Base-by-base conservation (phyloP, 1,140 invertebrate species). In the Pogonomyrmex californicus region DNA sequence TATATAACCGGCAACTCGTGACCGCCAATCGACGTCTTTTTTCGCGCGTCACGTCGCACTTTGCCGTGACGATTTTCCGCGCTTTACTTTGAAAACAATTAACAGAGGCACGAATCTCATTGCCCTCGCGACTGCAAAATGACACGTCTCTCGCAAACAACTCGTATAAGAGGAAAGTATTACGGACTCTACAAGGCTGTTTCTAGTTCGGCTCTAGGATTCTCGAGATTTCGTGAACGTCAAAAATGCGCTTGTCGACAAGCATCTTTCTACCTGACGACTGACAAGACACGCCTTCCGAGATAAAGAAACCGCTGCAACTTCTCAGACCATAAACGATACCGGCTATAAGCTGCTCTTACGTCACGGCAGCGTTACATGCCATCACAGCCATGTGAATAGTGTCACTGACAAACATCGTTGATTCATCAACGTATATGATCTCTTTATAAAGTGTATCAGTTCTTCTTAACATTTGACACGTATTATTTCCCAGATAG, bases 1-100 rank as follows among this genome's bases (percentile, higher is more conserved):
- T 77, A 60, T 70, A 56, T 66, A 85, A 77, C 62, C 10, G 10
- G 23, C 14, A 12, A 14, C 63, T 81, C 77, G 77, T 54, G 77
- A 56, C 51, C 12, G n/a, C 30, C 54, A 86, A 73, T 83, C 79
- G 41, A 60, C 66, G 68, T n/a, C 79, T 83, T 60, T 60, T 83
- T 75, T 30, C 79, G 54, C 79, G 30, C 79, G 54, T 71, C 79
- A 17, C 79, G 54, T 71, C 66, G 65, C 38, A 17, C 65, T 44
- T 17, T 10, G 9, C 10, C 30, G 54, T 38, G 41, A 4, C 51
- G 30, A 58, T 75, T 75, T 82, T 83, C 33, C 68, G 9, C 54
- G 66, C n/a, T 14, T 60, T 41, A 23, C n/a, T 62, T 30, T 60
- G 36, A 44, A 49, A 83, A 23, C n/a, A 12, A 60, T 14, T 30